These are phyloP conservation scores for Dexiosoma caninum DNA, from an alignment of 2,888 invertebrate species.

Conservation along the genomic window DNA sequence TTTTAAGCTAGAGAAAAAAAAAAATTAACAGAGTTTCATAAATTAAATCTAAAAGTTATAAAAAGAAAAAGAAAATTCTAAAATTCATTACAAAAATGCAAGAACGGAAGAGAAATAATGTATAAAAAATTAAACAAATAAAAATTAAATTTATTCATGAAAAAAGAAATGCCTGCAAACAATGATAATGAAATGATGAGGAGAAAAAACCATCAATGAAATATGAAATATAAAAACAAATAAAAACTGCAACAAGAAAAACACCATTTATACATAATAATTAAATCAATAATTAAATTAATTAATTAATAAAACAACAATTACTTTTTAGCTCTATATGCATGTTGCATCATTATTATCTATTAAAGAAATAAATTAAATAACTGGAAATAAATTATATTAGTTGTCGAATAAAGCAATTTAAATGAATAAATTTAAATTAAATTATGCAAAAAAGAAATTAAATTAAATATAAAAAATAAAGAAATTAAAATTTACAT, in stretches of 20 bases:
- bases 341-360: constrained; percentile 55
- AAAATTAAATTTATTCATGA: constrained; percentile 45
- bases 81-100: constrained; percentile 23
- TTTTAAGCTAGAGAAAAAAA: constrained; percentile 6
- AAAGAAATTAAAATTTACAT: constrained; percentile 27
- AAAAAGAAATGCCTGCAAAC: constrained; percentile 50
- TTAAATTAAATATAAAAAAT: constrained; percentile 31
- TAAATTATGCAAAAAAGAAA: constrained; percentile 38
- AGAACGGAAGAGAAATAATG: background rate
- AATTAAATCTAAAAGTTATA: constrained; percentile 23
- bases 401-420: constrained; percentile 57
- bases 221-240: constrained; percentile 40
- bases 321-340: constrained; percentile 59
- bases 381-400: constrained; percentile 47
- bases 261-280: constrained; percentile 58
- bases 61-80: background rate
- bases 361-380: constrained; percentile 42
- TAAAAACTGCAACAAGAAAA: constrained; percentile 47
- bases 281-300: constrained; percentile 29
- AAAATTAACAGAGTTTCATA: constrained; percentile 58
- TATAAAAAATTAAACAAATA: constrained; percentile 4
- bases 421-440: constrained; percentile 6
- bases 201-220: constrained; percentile 1
- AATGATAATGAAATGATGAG: constrained; percentile 19
- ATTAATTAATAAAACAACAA: constrained; percentile 30